Evolutionary conservation across 1,140 invertebrate species (phyloP).

Genomic region (Rhyzopertha dominica): DNA sequence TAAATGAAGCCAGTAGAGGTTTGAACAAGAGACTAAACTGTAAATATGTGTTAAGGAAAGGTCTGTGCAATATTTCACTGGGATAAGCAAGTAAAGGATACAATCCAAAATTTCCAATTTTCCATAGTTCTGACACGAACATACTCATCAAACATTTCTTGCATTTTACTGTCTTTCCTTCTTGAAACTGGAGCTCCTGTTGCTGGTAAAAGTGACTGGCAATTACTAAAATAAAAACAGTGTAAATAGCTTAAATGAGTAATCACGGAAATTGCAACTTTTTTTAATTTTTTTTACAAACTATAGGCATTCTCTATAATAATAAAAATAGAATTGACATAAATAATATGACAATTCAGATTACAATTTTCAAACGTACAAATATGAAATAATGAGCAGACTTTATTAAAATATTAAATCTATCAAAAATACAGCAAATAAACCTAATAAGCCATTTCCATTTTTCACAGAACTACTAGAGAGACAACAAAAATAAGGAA

Average conservation of each 20-base stretch:
- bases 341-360: too few species aligned
- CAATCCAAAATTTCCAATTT: slow-evolving; percentile 99
- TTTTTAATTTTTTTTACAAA: too few species aligned
- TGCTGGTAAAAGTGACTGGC: slow-evolving; percentile 90
- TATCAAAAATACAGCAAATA: too few species aligned
- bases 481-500: too few species aligned
- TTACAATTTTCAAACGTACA: too few species aligned
- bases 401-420: too few species aligned
- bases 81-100: slow-evolving; percentile 59
- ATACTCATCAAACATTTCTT: slow-evolving; percentile 92
- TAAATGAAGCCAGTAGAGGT: slow-evolving; percentile 84
- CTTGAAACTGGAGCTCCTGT: slow-evolving; percentile 90
- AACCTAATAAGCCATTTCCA: too few species aligned
- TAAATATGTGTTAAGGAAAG: slow-evolving; percentile 42
- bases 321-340: too few species aligned
- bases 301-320: too few species aligned
- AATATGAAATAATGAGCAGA: too few species aligned
- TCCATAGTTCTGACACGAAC: slow-evolving; percentile 77
- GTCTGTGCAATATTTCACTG: slow-evolving; percentile 32
- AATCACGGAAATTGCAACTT: not conserved
- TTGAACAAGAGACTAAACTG: slow-evolving; percentile 90
- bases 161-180: slow-evolving; percentile 85
- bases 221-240: slow-evolving; percentile 62
- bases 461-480: too few species aligned
- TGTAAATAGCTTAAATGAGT: slow-evolving; percentile 15